Conservation (phyloP, 2,888 invertebrate species). For the Meiosimyza platycephala region DNA sequence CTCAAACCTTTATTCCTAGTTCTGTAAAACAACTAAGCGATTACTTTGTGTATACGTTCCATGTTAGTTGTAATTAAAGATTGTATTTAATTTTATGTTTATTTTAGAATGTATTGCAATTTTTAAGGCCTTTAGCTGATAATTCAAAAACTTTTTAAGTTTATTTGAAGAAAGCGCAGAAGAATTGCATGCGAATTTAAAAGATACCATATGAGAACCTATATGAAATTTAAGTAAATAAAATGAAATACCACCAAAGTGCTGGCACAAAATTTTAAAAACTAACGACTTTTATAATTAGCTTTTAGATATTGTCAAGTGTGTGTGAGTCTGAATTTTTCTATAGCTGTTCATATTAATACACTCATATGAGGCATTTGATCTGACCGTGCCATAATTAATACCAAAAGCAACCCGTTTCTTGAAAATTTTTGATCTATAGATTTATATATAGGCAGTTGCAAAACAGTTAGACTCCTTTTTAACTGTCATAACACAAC, state of each 20-base stretch:
- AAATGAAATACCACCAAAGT: constrained; percentile 59
- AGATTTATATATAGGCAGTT: too few relatives aligned
- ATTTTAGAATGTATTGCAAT: neutral
- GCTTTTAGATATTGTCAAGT: too few relatives aligned
- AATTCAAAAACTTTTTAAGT: constrained; percentile 3
- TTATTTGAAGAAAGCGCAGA: too few relatives aligned
- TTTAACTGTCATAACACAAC: too few relatives aligned
- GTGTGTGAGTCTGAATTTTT: too few relatives aligned
- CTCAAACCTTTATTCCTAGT: constrained; percentile 17
- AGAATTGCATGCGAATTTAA: constrained; percentile 15
- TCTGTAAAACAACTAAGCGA: constrained; percentile 19
- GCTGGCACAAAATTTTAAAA: constrained; percentile 60
- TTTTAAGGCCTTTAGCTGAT: constrained; percentile 14
- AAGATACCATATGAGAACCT: constrained; percentile 13
- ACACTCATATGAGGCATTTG: too few relatives aligned
- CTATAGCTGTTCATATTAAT: too few relatives aligned
- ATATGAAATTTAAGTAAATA: constrained; percentile 28
- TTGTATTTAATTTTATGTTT: constrained; percentile 1
- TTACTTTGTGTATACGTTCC: constrained; percentile 37
- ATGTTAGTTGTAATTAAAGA: constrained; percentile 16
- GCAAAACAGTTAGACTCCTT: too few relatives aligned
- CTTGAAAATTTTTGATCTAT: too few relatives aligned
- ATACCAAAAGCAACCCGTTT: too few relatives aligned
- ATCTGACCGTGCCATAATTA: too few relatives aligned
- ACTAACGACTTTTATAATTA: neutral